Evolutionary conservation across 2,797 vertebrate species (phyloP).

Genomic region (Mycteria americana): DNA sequence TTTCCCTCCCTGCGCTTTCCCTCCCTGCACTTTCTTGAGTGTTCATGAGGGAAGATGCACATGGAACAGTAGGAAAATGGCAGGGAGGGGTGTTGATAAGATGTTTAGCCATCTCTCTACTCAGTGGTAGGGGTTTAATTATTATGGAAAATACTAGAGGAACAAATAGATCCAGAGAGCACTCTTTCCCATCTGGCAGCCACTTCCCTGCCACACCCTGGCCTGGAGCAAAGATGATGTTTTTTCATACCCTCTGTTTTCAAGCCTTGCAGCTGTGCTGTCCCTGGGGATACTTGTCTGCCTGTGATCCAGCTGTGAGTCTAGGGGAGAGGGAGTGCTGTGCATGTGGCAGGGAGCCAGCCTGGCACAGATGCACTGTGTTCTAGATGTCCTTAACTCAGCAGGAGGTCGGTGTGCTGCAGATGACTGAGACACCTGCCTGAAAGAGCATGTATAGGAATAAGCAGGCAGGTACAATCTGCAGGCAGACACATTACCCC

Average conservation of each 20-base stretch:
- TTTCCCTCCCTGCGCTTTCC: neutral
- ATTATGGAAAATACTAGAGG: neutral
- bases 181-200: neutral
- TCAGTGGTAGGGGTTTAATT: neutral
- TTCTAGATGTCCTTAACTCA: neutral
- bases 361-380: neutral
- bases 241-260: neutral
- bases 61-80: neutral
- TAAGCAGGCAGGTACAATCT: neutral
- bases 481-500: neutral
- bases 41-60: neutral
- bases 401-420: neutral
- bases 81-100: neutral
- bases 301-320: neutral
- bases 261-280: neutral
- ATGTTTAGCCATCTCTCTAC: neutral
- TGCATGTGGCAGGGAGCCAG: neutral
- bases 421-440: neutral
- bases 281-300: neutral
- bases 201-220: neutral
- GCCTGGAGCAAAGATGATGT: neutral
- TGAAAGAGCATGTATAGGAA: neutral
- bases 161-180: neutral
- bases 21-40: neutral
- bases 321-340: neutral